Conservation (phyloP, 2,888 invertebrate genomes). For the Pandemis heparana region DNA sequence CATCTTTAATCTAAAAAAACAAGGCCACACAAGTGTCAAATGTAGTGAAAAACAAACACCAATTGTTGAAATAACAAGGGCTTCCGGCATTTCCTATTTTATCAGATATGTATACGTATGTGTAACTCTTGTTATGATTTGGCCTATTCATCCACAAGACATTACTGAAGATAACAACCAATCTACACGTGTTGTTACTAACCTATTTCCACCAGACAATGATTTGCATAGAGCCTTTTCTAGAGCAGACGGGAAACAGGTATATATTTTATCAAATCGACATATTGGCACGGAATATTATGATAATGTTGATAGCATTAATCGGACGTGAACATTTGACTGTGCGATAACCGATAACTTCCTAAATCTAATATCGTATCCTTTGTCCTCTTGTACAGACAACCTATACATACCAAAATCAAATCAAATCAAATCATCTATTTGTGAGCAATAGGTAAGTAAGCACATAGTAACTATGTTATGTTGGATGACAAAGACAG, state of each 20-base stretch:
- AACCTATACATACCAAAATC: no score
- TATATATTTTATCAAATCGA: conserved; percentile 23
- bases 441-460: no score
- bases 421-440: no score
- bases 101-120: no score
- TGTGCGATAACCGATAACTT: conserved; percentile 14
- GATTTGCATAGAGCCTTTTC: conserved; percentile 5
- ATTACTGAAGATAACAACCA: neutral
- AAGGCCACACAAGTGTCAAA: neutral
- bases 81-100: neutral
- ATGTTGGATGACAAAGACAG: no score
- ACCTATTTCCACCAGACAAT: conserved; percentile 13
- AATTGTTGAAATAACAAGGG: neutral
- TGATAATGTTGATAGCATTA: conserved; percentile 14
- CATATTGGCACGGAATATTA: conserved; percentile 9
- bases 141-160: neutral
- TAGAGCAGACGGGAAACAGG: conserved; percentile 19
- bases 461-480: no score
- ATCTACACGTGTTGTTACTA: neutral
- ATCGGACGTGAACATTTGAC: conserved; percentile 26
- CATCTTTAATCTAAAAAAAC: no score
- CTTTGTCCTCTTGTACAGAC: neutral
- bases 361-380: neutral
- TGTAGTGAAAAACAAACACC: neutral
- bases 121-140: no score